phyloP scores from a whole-genome alignment of 2,888 invertebrate species.

The Villa cingulata region DNA sequence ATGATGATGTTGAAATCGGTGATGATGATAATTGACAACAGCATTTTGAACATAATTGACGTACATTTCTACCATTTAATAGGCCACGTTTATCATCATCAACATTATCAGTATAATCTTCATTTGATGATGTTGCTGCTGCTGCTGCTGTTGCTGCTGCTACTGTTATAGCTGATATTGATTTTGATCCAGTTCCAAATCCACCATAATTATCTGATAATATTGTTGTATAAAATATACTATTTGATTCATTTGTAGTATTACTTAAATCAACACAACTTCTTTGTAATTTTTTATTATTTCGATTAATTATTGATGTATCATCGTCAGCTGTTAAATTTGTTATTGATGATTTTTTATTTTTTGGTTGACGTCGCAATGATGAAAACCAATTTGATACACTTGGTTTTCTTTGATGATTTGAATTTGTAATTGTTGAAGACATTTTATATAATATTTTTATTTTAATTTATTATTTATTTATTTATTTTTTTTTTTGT shows the following conservation, averaged over 20 bases:
- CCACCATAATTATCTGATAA: too few relatives aligned
- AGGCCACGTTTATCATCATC: conserved; percentile 19
- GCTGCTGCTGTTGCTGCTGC: too few relatives aligned
- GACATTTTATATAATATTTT: too few relatives aligned
- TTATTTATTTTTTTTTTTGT: too few relatives aligned
- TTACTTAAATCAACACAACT: conserved; percentile 34
- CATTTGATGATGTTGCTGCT: conserved; percentile 8
- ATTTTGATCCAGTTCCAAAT: conserved; percentile 8
- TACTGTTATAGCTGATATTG: conserved; percentile 11
- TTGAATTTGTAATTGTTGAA: conserved; percentile 22
- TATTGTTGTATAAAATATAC: conserved; percentile 27
- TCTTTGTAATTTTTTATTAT: conserved; percentile 28
- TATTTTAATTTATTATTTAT: too few relatives aligned
- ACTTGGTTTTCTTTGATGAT: conserved; percentile 51
- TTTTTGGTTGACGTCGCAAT: conserved; percentile 45
- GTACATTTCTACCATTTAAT: conserved; percentile 14
- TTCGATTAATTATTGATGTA: too few relatives aligned
- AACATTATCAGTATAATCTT: too few relatives aligned
- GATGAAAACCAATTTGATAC: conserved; percentile 73
- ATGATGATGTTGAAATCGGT: too few relatives aligned
- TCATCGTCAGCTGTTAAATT: neutral
- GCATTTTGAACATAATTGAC: conserved; percentile 29
- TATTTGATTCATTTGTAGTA: conserved; percentile 22
- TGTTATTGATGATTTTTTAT: conserved; percentile 21
- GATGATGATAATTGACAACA: conserved; percentile 24